Conservation (phyloP, 1,140 invertebrate genomes). For the Drosophila grimshawi region DNA sequence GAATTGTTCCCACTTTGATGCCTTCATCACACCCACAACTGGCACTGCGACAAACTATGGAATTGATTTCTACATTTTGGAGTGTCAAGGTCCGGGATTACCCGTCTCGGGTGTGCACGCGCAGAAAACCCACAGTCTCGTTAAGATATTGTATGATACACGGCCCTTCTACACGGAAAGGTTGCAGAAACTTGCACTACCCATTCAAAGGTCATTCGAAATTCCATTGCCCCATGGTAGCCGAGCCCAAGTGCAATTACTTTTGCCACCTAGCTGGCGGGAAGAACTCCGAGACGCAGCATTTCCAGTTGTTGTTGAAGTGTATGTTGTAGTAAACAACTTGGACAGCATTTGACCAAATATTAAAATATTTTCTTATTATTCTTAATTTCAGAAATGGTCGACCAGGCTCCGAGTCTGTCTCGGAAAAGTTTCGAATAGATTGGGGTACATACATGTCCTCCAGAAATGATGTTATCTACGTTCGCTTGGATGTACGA, state of each 20-base stretch:
- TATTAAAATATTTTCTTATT: slow-evolving; percentile 12
- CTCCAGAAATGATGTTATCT: slow-evolving; percentile 95
- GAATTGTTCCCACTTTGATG: slow-evolving; percentile 92
- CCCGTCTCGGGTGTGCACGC: slow-evolving; percentile 90
- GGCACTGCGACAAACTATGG: slow-evolving; percentile 84
- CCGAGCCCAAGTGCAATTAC: slow-evolving; percentile 90
- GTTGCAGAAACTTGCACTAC: slow-evolving; percentile 89
- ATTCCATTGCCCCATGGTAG: slow-evolving; percentile 91
- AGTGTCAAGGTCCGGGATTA: slow-evolving; percentile 91
- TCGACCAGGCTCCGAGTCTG: slow-evolving; percentile 93
- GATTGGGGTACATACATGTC: slow-evolving; percentile 97
- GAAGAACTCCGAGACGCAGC: slow-evolving; percentile 93
- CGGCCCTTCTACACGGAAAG: slow-evolving; percentile 88
- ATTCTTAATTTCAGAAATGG: slow-evolving; percentile 90
- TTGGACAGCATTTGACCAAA: slow-evolving; percentile 8
- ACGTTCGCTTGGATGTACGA: slow-evolving; percentile 94
- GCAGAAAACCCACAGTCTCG: slow-evolving; percentile 88
- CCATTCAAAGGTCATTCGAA: slow-evolving; percentile 90
- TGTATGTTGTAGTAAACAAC: slow-evolving; percentile 85
- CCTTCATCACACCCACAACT: slow-evolving; percentile 87
- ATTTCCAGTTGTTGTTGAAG: slow-evolving; percentile 93
- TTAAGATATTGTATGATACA: slow-evolving; percentile 91
- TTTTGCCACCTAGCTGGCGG: slow-evolving; percentile 93
- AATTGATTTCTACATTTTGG: slow-evolving; percentile 90
- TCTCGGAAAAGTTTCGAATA: slow-evolving; percentile 93